These are phyloP conservation scores for Actinia tenebrosa DNA, from an alignment of 64 coral and sea anemone species.

Conservation along the genomic window DNA sequence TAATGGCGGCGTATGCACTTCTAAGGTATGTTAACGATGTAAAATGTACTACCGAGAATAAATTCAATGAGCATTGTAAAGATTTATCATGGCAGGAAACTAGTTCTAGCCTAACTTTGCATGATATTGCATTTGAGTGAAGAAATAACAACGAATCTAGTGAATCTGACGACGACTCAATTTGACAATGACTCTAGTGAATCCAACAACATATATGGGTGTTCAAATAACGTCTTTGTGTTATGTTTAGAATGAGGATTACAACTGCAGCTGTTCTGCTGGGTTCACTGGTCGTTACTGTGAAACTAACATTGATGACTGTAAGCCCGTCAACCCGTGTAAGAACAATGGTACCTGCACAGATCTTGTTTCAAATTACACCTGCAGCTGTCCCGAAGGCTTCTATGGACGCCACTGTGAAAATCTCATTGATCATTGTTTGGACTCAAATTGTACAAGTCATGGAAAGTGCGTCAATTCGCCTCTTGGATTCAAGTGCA, in stretches of 20 bases:
- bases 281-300: conserved; percentile 31
- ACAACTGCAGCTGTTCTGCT: neutral
- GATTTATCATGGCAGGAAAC: too few relatives aligned
- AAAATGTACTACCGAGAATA: too few relatives aligned
- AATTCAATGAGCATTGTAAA: too few relatives aligned
- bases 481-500: conserved; percentile 28
- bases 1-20: conserved; percentile 33
- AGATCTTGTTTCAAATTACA: conserved; percentile 16
- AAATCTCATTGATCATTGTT: conserved; percentile 24
- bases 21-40: conserved; percentile 20
- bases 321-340: neutral
- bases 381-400: conserved; percentile 23
- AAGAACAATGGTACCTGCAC: conserved; percentile 10
- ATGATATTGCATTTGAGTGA: too few relatives aligned
- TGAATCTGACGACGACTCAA: too few relatives aligned
- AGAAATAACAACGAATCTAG: too few relatives aligned
- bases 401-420: conserved; percentile 45
- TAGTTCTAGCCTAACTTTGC: too few relatives aligned
- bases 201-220: too few relatives aligned
- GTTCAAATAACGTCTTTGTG: neutral
- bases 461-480: conserved; percentile 42
- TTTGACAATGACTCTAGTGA: too few relatives aligned
- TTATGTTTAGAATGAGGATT: neutral
- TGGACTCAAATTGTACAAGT: conserved; percentile 6
- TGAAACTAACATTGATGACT: conserved; percentile 37